Base-by-base conservation (phyloP, 2,113 vertebrate species). In the Corydoras sp. region DNA sequence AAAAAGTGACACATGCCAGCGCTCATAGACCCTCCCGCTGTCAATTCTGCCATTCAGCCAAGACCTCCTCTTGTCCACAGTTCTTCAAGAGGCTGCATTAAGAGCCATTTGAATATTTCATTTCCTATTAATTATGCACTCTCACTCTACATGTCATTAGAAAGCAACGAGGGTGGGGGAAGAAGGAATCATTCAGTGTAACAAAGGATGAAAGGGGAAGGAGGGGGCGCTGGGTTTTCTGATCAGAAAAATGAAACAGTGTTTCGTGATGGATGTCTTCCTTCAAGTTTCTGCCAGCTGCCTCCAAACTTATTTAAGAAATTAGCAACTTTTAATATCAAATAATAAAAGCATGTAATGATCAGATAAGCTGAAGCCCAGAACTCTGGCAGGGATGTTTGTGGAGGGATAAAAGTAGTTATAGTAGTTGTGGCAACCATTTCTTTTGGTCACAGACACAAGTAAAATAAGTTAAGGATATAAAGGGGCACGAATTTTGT, bases 91-190 rank as follows among this genome's bases (percentile, higher is more conserved):
- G 90, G 90, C 93, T 95, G 92, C 95, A 97, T 98, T 99, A 98
- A 93, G 92, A 92, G 93, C 94, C 93, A 97, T 98, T 98, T 99
- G 95, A 99, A 98, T 99, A 98, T 99, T 98, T 98, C 94, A 98
- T 99, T 98, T 97, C 95, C 96, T 97, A 98, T 98, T 98, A 99
- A 98, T 98, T 98, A 99, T 99, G 95, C 94, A 97, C 97, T 94
- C 95, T 96, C 95, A 95, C 94, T 97, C 95, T 95, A 92, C 94
- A 91, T 97, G 95, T 98, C 95, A 97, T 98, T 99, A 96, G 92
- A 94, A 92, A 82, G 86, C 87, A 73, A 62, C 50, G 43, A 94
- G 93, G 93, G 92, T 92, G 95, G 95, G 50, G 50, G 56, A 29
- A 31, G 68, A 63, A 55, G 89, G 86, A 94, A 95, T 93, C 91